phyloP scores from a whole-genome alignment of 1,140 invertebrate genomes.

The Metopolophium dirhodum region DNA sequence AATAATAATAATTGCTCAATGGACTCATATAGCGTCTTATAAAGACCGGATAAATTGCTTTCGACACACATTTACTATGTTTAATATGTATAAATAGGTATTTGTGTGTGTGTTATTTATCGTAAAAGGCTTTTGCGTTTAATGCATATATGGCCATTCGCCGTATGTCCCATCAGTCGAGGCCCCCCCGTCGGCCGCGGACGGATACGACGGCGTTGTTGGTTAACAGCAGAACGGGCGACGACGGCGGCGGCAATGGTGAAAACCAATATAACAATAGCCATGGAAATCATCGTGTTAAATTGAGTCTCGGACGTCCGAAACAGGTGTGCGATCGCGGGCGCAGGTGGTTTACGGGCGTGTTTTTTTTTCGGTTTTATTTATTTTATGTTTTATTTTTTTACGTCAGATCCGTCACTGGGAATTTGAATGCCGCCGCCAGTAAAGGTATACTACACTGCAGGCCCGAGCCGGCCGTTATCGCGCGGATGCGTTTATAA shows the following conservation, averaged over 20 bases:
- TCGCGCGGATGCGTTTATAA: background rate
- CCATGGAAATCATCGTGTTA: constrained; percentile 51
- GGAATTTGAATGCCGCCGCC: background rate
- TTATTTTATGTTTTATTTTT: constrained; percentile 19
- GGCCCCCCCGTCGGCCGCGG: background rate
- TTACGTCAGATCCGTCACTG: constrained; percentile 1
- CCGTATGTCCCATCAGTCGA: constrained; percentile 30
- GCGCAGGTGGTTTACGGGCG: constrained; percentile 51
- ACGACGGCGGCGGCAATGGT: background rate
- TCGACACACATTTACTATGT: background rate
- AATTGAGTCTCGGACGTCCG: constrained; percentile 56
- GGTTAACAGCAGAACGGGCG: background rate
- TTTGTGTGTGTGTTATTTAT: background rate
- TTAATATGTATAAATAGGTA: background rate
- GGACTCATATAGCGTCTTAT: constrained; percentile 11
- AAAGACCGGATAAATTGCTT: constrained; percentile 42
- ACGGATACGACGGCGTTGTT: background rate
- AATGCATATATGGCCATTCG: background rate
- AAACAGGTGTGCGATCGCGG: constrained; percentile 52
- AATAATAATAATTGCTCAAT: constrained; percentile 14
- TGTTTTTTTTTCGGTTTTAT: constrained; percentile 13
- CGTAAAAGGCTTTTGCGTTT: background rate
- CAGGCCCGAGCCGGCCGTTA: background rate
- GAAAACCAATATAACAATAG: constrained; percentile 37
- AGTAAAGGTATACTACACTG: background rate